Conservation (phyloP, 2,888 invertebrate genomes). For the Eupithecia inturbata region DNA sequence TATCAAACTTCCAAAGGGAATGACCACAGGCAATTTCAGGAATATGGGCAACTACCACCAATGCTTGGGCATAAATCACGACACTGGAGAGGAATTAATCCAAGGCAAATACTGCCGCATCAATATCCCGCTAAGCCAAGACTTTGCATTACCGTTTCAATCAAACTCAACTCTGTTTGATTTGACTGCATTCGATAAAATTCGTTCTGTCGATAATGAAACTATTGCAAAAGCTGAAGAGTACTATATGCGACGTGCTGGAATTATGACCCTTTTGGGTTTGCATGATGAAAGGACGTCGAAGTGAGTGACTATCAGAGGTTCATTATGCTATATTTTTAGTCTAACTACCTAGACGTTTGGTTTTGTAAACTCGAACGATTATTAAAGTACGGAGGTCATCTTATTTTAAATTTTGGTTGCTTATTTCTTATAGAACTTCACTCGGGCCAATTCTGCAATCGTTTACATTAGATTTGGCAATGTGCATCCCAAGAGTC, state of each 20-base stretch:
- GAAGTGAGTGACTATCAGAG: not conserved
- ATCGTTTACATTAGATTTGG: conserved; percentile 36
- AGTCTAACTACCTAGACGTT: too few relatives aligned
- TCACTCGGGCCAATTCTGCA: conserved; percentile 23
- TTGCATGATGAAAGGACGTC: not conserved
- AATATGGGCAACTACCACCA: conserved; percentile 61
- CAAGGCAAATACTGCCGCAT: conserved; percentile 64
- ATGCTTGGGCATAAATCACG: conserved; percentile 53
- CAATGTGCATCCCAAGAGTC: conserved; percentile 54
- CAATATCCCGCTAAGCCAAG: conserved; percentile 50
- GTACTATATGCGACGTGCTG: not conserved
- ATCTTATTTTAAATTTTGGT: too few relatives aligned
- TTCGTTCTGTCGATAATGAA: conserved; percentile 27
- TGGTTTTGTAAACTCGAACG: not conserved
- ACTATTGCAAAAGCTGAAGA: conserved; percentile 26
- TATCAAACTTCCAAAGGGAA: conserved; percentile 52
- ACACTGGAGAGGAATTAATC: conserved; percentile 41
- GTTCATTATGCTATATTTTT: too few relatives aligned
- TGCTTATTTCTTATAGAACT: not conserved
- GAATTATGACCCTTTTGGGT: conserved; percentile 8
- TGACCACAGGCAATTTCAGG: conserved; percentile 49
- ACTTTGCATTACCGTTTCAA: conserved; percentile 36
- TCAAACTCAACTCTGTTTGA: conserved; percentile 26
- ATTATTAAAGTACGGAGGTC: not conserved
- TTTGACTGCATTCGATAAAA: conserved; percentile 33